These are phyloP conservation scores for Cydia pomonella DNA, from an alignment of 1,140 invertebrate species.

Conservation along the genomic window DNA sequence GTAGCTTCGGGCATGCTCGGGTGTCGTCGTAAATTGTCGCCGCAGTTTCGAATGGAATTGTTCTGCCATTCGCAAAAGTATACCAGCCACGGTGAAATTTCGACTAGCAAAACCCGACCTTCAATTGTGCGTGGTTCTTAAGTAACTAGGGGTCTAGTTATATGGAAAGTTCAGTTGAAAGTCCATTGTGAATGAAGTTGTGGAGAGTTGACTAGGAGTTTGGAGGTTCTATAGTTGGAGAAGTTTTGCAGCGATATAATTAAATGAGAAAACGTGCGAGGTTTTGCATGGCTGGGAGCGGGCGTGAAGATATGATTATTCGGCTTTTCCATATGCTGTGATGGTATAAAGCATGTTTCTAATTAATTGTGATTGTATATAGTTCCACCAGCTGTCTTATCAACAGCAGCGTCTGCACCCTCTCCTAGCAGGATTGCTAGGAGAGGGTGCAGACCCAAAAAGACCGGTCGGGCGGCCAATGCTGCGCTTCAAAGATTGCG, in stretches of 20 bases:
- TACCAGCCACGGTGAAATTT: neutral
- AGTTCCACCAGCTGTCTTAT: neutral
- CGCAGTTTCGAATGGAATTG: constrained; percentile 33
- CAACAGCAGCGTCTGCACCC: too few species aligned
- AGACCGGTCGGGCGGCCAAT: too few species aligned
- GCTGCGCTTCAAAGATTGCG: too few species aligned
- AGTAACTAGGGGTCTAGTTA: neutral
- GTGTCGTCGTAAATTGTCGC: constrained; percentile 72
- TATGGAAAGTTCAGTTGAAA: neutral
- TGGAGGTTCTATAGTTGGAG: constrained; percentile 3
- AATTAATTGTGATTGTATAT: neutral
- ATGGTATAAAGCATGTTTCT: neutral
- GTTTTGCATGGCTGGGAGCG: neutral
- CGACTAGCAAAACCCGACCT: neutral
- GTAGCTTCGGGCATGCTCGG: constrained; percentile 40
- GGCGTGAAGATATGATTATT: constrained; percentile 1
- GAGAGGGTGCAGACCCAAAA: too few species aligned
- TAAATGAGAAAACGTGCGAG: constrained; percentile 22
- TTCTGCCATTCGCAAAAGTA: neutral
- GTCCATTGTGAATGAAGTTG: neutral
- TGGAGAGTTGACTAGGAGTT: neutral
- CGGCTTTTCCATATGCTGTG: neutral
- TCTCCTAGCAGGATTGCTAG: too few species aligned
- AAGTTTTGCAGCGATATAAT: constrained; percentile 21
- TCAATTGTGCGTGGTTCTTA: neutral